Base-by-base conservation (phyloP, 2,797 vertebrate species). In the Anas georgica region DNA sequence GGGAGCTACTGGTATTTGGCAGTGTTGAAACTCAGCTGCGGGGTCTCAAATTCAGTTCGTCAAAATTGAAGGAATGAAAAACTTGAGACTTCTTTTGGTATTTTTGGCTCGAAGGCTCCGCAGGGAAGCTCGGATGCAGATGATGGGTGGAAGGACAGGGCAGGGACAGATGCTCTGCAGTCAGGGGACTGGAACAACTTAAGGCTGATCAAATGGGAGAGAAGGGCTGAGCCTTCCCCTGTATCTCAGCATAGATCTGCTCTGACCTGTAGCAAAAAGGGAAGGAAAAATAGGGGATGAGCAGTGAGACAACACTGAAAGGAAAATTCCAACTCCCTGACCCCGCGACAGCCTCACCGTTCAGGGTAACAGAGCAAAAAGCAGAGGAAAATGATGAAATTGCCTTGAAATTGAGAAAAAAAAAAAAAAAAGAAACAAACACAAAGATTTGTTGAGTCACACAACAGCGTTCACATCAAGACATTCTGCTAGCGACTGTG, bases 291-390 rank as follows among this genome's bases (percentile, higher is more conserved):
- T 93, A 84, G 39, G 79, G 95, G 63, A 93, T 39, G 64, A 97
- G 88, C 83, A 95, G 86, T 91, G 86, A 84, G 86, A 85, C 69
- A 95, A 78, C 74, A 82, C 39, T 89, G 81, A 77, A 86, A 96
- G 97, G 96, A 96, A 97, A 98, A 97, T 96, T 96, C 96, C 96
- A 94, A 17, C 45, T 63, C 76, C 74, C 55, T 96, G 92, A 96
- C 90, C 90, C 70, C 46, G 35, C 59, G n/a, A 75, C 69, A 95
- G 91, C 81, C 59, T 86, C 72, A 74, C 33, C 64, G 75, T 80
- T 74, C 20, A 20, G 20, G 52, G 77, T 86, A 93, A 84, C 64
- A 93, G 60, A 85, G 33, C 64, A 87, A 58, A 45, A 93, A 89
- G 70, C 26, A 60, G 21, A 45, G 45, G 17, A 17, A 58, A 92